Conservation (phyloP, 2,113 vertebrate species). For the Perca fluviatilis region DNA sequence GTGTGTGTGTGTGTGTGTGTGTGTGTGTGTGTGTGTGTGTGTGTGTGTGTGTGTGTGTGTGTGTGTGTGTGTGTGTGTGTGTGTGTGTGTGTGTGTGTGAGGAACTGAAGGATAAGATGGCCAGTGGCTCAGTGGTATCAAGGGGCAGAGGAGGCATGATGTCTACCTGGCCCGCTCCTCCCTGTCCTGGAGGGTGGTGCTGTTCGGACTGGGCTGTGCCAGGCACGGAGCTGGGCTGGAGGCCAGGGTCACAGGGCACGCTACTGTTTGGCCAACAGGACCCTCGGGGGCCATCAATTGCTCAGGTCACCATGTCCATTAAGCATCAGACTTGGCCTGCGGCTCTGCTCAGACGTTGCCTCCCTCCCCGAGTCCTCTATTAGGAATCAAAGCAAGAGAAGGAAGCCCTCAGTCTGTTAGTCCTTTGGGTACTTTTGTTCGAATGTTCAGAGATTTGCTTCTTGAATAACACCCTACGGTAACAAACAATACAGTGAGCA, state of each 20-base stretch:
- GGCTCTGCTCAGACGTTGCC: conserved; percentile 47
- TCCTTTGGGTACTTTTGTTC: conserved; percentile 89
- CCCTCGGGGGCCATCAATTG: conserved; percentile 81
- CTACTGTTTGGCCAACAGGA: conserved; percentile 80
- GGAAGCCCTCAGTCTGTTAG: conserved; percentile 86
- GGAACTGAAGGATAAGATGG: conserved; percentile 66
- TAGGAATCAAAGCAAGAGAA: conserved; percentile 86
- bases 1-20: too few species aligned
- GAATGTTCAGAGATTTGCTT: conserved; percentile 86
- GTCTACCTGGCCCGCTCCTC: conserved; percentile 67
- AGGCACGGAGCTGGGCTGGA: conserved; percentile 55
- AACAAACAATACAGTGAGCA: conserved; percentile 82
- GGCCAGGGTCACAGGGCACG: conserved; percentile 76
- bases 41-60: conserved; percentile 68
- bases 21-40: conserved; percentile 35
- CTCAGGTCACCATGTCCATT: conserved; percentile 82
- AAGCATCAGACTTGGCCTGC: conserved; percentile 73
- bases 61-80: conserved; percentile 75
- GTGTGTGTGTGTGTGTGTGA: conserved; percentile 59
- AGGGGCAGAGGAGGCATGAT: conserved; percentile 66
- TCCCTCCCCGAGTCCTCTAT: conserved; percentile 79
- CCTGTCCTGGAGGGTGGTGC: conserved; percentile 61
- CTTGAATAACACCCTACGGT: conserved; percentile 81
- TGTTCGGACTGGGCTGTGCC: conserved; percentile 22
- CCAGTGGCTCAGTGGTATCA: conserved; percentile 58